Evolutionary conservation across 1,140 invertebrate species (phyloP).

Genomic region (Tenebrio molitor): DNA sequence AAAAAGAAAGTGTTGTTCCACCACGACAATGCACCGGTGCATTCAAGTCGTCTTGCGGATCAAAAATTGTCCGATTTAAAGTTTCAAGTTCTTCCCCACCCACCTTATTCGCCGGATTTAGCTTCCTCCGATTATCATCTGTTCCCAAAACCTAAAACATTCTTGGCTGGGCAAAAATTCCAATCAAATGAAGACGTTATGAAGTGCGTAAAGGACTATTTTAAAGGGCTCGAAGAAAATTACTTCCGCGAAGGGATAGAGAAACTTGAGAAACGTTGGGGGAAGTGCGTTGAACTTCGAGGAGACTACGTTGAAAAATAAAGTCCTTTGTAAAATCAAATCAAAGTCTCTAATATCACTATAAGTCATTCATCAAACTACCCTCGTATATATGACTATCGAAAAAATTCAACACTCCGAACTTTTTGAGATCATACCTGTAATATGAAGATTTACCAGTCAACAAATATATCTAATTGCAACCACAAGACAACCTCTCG

Average conservation of each 20-base stretch:
- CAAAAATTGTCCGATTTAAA: background rate
- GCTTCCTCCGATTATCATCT: conserved; percentile 2
- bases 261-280: conserved; percentile 41
- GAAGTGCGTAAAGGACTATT: conserved; percentile 15
- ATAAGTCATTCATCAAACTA: background rate
- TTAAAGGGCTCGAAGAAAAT: conserved; percentile 31
- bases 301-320: conserved; percentile 46
- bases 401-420: no score
- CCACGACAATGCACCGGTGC: conserved; percentile 59
- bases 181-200: conserved; percentile 7
- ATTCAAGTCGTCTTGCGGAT: conserved; percentile 38
- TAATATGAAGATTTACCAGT: no score
- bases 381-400: no score
- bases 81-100: background rate
- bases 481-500: no score
- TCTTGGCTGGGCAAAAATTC: conserved; percentile 42
- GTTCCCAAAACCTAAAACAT: conserved; percentile 34
- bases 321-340: background rate
- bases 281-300: conserved; percentile 46
- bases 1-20: conserved; percentile 60
- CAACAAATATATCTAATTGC: no score
- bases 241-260: conserved; percentile 33
- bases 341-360: background rate
- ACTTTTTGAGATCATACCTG: no score
- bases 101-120: conserved; percentile 28